Conservation (phyloP, 92 coral and sea anemone genomes). For the Heliopora coerulea region DNA sequence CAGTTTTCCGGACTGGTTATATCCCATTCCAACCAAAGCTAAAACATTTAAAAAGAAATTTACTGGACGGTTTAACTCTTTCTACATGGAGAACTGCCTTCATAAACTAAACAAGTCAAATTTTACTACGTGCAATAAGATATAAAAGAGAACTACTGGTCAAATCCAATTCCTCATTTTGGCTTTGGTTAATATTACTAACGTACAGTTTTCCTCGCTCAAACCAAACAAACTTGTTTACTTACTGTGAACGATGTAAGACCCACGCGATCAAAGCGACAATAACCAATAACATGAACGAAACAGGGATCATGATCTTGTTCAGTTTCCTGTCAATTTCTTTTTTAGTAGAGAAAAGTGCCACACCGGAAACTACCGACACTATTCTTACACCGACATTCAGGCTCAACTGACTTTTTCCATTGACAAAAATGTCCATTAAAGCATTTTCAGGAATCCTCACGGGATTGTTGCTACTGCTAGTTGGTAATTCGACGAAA, state of each 20-base stretch:
- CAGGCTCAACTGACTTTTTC: neutral
- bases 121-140: too few species aligned
- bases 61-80: too few species aligned
- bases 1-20: too few species aligned
- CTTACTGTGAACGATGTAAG: slow-evolving; percentile 4
- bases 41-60: too few species aligned
- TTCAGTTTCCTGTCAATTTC: neutral
- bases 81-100: too few species aligned
- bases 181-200: too few species aligned
- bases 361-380: neutral
- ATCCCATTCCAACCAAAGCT: too few species aligned
- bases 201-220: neutral
- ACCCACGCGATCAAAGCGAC: neutral
- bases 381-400: neutral
- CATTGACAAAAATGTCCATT: neutral
- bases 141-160: too few species aligned
- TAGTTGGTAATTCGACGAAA: neutral
- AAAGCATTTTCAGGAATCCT: neutral
- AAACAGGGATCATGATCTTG: slow-evolving; percentile 2
- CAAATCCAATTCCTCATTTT: too few species aligned
- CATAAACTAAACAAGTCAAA: too few species aligned
- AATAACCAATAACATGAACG: neutral
- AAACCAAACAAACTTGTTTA: neutral
- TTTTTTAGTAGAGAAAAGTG: neutral
- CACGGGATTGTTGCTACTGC: neutral